A percentile compares a stretch with the other conserved stretches of the same genome.
Conservation (phyloP, 2,113 vertebrate genomes). For the Galbula dea region DNA sequence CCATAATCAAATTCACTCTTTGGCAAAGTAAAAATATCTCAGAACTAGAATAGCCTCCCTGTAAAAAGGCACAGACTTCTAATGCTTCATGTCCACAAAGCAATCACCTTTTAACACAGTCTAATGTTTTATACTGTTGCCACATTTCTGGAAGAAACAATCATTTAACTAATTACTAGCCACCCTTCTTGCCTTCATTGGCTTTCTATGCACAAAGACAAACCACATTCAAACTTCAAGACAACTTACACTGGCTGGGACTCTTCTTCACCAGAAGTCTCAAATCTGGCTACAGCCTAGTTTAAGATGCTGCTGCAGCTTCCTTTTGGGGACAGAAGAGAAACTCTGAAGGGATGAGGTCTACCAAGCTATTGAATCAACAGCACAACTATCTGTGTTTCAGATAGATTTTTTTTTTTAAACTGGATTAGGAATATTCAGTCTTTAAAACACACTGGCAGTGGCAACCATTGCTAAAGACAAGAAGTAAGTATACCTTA, state of each 20-base stretch:
- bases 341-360: neutral
- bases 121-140: neutral
- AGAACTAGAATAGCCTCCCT: constrained; percentile 33
- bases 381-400: neutral
- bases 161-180: neutral
- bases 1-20: constrained; percentile 10
- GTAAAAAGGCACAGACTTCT: neutral
- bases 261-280: neutral
- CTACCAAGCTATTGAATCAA: neutral
- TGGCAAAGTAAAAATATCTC: constrained; percentile 33
- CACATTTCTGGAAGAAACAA: neutral
- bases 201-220: neutral
- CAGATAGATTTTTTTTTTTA: neutral
- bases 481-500: neutral
- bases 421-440: neutral
- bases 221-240: neutral
- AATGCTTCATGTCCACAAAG: constrained; percentile 25
- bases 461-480: neutral
- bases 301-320: neutral
- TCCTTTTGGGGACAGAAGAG: neutral
- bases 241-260: neutral
- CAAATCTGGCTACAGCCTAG: neutral
- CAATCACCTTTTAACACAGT: neutral
- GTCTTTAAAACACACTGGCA: neutral
- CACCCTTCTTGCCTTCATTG: neutral